Conservation (phyloP, 2,113 vertebrate species). For the Perca fluviatilis region DNA sequence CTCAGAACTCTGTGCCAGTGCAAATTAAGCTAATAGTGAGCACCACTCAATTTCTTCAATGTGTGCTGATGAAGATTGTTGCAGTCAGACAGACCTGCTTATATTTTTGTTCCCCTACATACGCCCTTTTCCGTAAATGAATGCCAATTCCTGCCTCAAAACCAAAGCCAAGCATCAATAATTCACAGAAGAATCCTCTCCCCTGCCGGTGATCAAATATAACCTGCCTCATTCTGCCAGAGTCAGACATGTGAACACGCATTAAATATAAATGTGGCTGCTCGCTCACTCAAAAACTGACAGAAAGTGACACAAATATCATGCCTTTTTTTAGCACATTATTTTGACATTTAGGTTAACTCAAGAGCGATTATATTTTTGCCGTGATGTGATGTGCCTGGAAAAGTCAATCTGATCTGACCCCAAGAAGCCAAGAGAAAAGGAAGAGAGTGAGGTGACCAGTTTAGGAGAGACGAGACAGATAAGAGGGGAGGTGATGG, state of each 20-base stretch:
- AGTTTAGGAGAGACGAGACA: background rate
- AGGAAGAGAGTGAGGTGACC: background rate
- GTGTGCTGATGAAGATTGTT: background rate
- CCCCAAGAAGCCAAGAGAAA: background rate
- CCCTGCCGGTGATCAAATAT: slow-evolving; percentile 67
- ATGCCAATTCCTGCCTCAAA: slow-evolving; percentile 54
- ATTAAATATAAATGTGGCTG: slow-evolving; percentile 76
- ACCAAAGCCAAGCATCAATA: slow-evolving; percentile 70
- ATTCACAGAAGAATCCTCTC: slow-evolving; percentile 74
- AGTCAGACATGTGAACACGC: slow-evolving; percentile 23
- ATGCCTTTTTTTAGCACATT: background rate
- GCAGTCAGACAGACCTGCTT: background rate
- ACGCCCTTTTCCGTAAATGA: slow-evolving; percentile 29
- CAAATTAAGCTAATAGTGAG: background rate
- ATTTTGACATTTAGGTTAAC: background rate
- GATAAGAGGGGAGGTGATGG: background rate
- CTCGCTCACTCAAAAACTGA: slow-evolving; percentile 1
- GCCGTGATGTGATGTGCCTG: background rate
- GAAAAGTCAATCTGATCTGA: background rate
- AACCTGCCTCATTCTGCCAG: slow-evolving; percentile 58
- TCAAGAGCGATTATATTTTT: background rate
- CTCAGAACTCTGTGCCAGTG: background rate
- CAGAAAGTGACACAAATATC: slow-evolving; percentile 13
- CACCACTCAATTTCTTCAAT: background rate
- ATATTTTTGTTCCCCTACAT: slow-evolving; percentile 38